phyloP scores from a whole-genome alignment of 2,113 vertebrate species.

The Acrocephalus arundinaceus region DNA sequence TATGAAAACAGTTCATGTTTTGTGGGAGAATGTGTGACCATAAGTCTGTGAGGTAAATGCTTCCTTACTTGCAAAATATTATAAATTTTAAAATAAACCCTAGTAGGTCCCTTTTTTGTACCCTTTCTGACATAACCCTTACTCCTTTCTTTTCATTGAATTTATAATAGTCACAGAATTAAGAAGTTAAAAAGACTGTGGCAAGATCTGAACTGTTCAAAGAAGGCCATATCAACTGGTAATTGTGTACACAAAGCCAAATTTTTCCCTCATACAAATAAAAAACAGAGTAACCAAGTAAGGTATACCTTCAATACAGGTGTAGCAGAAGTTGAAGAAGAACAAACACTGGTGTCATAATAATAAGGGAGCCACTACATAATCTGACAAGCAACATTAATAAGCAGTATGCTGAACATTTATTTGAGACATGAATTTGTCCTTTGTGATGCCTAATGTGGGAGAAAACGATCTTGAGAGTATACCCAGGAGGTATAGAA shows the following conservation, averaged over 20 bases:
- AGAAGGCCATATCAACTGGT: background rate
- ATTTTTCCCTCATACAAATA: background rate
- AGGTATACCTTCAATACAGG: background rate
- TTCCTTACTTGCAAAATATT: slow-evolving; percentile 6
- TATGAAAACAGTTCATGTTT: background rate
- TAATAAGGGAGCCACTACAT: background rate
- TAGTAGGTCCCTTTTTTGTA: background rate
- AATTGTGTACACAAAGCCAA: background rate
- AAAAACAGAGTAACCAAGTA: background rate
- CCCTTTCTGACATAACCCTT: background rate
- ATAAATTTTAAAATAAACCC: background rate
- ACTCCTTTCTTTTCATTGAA: background rate
- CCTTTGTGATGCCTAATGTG: background rate
- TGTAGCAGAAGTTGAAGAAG: background rate
- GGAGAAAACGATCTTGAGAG: background rate
- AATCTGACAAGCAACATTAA: background rate
- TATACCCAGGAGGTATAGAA: background rate
- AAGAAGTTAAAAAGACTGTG: background rate
- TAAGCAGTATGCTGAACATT: background rate
- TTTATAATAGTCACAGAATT: background rate
- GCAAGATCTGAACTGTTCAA: background rate
- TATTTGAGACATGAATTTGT: background rate
- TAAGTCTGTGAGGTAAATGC: background rate
- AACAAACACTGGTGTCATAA: background rate
- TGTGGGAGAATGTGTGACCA: background rate